Evolutionary conservation across 2,888 invertebrate genomes (phyloP).

Genomic region (Allacma fusca): DNA sequence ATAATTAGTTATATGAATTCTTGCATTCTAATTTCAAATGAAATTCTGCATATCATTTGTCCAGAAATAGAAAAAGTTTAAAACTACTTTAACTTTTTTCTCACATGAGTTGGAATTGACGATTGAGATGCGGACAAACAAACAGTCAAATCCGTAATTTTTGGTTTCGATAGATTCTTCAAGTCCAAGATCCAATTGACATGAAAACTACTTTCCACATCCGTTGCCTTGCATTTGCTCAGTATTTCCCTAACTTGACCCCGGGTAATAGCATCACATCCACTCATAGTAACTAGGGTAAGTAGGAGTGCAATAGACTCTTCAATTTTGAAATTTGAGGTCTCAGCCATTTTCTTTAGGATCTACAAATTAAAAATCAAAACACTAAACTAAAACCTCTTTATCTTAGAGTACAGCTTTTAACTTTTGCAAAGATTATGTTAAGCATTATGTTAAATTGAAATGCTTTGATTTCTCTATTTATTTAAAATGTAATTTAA

Average conservation of each 20-base stretch:
- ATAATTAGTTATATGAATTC: too few relatives aligned
- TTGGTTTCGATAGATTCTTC: constrained; percentile 27
- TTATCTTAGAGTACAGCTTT: too few relatives aligned
- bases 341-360: constrained; percentile 49
- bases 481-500: not conserved
- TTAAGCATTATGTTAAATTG: too few relatives aligned
- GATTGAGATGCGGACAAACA: constrained; percentile 54
- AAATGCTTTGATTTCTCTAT: not conserved
- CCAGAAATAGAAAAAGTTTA: too few relatives aligned
- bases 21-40: too few relatives aligned
- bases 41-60: too few relatives aligned
- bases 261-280: constrained; percentile 50
- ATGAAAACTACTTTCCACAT: constrained; percentile 31
- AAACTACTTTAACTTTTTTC: not conserved
- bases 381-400: too few relatives aligned
- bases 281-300: constrained; percentile 56
- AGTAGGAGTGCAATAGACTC: constrained; percentile 56
- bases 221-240: constrained; percentile 32
- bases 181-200: constrained; percentile 40
- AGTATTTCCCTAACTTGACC: constrained; percentile 54
- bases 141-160: constrained; percentile 55
- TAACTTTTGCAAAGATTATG: too few relatives aligned
- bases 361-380: constrained; percentile 45
- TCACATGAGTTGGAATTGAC: constrained; percentile 50
- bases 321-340: constrained; percentile 47